Conservation (phyloP, 2,113 vertebrate species). For the Dascyllus trimaculatus region DNA sequence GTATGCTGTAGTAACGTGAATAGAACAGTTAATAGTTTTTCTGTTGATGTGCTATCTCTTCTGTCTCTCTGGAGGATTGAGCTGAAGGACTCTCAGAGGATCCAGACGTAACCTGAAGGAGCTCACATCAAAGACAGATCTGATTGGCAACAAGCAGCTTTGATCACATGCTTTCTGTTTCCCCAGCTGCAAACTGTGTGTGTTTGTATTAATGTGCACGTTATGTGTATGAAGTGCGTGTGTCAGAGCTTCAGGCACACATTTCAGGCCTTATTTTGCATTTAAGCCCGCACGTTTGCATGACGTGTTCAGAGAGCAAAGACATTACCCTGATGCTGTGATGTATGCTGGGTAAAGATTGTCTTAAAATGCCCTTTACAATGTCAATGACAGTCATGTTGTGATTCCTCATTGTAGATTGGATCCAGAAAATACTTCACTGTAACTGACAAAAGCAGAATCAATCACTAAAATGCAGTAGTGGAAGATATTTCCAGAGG, state of each 20-base stretch:
- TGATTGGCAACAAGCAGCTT: conserved; percentile 31
- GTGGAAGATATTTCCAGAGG: no score
- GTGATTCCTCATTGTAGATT: no score
- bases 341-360: no score
- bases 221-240: neutral
- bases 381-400: no score
- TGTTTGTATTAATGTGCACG: neutral
- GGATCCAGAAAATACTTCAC: no score
- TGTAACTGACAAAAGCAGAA: no score
- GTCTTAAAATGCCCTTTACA: no score
- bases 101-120: conserved; percentile 21
- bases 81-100: conserved; percentile 22
- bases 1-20: neutral
- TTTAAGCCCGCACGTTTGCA: neutral
- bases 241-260: neutral
- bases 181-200: conserved; percentile 34
- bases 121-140: conserved; percentile 46
- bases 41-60: neutral
- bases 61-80: neutral
- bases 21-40: neutral
- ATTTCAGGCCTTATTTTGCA: neutral
- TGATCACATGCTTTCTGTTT: conserved; percentile 36
- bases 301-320: neutral
- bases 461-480: no score
- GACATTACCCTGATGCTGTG: no score